Evolutionary conservation across 30 jellyfish, hydroid and myxozoan species (phyloP).

Genomic region (Aurelia sp.): DNA sequence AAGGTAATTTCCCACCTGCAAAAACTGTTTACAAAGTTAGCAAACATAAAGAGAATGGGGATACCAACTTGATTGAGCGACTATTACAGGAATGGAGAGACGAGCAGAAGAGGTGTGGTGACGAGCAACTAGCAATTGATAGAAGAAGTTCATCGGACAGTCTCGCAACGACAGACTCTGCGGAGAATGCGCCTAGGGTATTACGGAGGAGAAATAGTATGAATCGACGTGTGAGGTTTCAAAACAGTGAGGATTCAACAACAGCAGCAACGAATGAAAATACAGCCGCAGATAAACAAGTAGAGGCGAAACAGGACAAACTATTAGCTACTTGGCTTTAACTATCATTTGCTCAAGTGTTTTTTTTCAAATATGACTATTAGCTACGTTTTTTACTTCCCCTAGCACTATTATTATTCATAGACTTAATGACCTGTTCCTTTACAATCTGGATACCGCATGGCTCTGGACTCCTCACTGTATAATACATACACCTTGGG

Average conservation of each 20-base stretch:
- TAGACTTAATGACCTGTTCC: no score
- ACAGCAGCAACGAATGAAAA: not conserved
- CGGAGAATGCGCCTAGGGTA: conserved; percentile 57
- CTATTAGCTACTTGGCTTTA: conserved; percentile 61
- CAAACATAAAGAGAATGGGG: not conserved
- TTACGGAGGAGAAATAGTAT: conserved; percentile 69
- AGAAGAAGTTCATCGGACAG: conserved; percentile 54
- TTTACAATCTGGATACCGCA: no score
- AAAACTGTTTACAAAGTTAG: not conserved
- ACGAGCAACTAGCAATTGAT: conserved; percentile 6
- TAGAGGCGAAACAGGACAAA: conserved; percentile 1
- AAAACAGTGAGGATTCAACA: conserved; percentile 23
- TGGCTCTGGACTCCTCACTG: no score
- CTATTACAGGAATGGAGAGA: conserved; percentile 39
- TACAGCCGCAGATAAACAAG: not conserved
- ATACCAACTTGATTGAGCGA: not conserved
- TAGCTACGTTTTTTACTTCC: no score
- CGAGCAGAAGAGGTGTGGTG: conserved; percentile 25
- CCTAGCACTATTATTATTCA: no score
- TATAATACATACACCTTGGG: no score
- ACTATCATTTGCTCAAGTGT: not conserved
- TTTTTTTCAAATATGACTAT: no score
- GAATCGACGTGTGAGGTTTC: conserved; percentile 50
- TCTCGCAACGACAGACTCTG: conserved; percentile 48
- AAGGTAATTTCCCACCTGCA: not conserved